These are phyloP conservation scores for Eulithis testata DNA, from an alignment of 2,888 invertebrate species.

Conservation along the genomic window DNA sequence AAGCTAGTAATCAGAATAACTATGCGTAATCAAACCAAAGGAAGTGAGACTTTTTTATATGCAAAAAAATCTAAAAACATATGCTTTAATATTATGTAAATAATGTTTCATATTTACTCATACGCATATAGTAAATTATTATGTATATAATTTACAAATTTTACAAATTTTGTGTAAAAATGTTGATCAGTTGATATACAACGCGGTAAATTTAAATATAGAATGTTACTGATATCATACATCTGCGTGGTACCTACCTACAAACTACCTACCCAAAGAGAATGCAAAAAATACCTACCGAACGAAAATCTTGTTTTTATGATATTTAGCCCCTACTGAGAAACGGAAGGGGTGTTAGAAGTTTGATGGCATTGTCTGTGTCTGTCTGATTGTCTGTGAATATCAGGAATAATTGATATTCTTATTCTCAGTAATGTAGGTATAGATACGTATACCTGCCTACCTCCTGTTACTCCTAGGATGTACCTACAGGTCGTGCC, in stretches of 20 bases:
- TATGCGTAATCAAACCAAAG: constrained; percentile 37
- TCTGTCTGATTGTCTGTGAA: too few relatives aligned
- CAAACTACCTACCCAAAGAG: too few relatives aligned
- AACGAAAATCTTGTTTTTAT: too few relatives aligned
- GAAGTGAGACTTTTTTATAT: constrained; percentile 14
- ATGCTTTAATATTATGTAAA: not conserved
- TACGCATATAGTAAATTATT: not conserved
- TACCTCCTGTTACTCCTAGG: too few relatives aligned
- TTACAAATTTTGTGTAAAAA: not conserved
- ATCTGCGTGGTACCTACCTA: not conserved
- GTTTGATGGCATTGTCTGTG: too few relatives aligned
- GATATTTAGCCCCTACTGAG: too few relatives aligned
- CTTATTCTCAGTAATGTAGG: too few relatives aligned
- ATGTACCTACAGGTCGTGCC: too few relatives aligned
- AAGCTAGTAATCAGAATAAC: constrained; percentile 28
- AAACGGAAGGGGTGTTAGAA: too few relatives aligned
- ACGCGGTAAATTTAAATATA: constrained; percentile 54
- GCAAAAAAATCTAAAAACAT: not conserved
- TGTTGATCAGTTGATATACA: constrained; percentile 13
- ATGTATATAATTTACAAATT: not conserved
- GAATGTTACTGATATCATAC: constrained; percentile 26
- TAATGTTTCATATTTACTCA: not conserved
- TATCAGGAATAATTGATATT: too few relatives aligned
- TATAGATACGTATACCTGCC: too few relatives aligned
- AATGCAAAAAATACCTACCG: too few relatives aligned